Base-by-base conservation (phyloP, 1,140 invertebrate genomes). In the Limonius californicus region DNA sequence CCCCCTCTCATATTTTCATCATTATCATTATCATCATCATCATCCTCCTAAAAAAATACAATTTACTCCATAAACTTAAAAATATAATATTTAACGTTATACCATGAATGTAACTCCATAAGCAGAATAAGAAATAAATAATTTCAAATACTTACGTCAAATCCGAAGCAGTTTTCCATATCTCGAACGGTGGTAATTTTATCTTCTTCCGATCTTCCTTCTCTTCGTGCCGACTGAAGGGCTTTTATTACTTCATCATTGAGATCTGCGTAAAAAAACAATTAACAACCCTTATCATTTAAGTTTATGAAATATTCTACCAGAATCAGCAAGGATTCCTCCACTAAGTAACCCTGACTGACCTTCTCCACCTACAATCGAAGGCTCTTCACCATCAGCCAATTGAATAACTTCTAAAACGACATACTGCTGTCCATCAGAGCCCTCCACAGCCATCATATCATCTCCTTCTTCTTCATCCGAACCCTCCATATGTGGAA, bases 381-480 rank as follows among this genome's bases (percentile, higher is more conserved):
- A 54, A 54, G 70, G 67, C 23, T 76, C 78, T 65, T 84, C 85
- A 64, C 85, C 86, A 63, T 90, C 90, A 43, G 85, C 85, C 12
- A 91, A 76, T 68, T 93, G 89, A 57, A 92, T 91, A 9, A 94
- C 90, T 80, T 94, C 89, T 2, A 94, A 76, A 8, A 94, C 91
- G 3, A 94, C 91, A 67, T 92, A 94, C 69, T 92, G 89, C 61
- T 92, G 87, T 0, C 89, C 90, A 76, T 92, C 89, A 65, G 84
- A 81, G 68, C 89, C 85, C 73, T 88, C 84, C 0, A 89, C 85
- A 6, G 84, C 83, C 78, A 87, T 82, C 73, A 70, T 72, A 63
- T 76, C 72, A 12, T 66, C 76, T n/a, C 77, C 79, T 47, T 80
- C 80, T 32, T 84, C 84, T 55, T 84, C 82, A 6, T 82, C 80